These are phyloP conservation scores for Leiothrix lutea DNA, from an alignment of 2,113 vertebrate species.

Conservation along the genomic window DNA sequence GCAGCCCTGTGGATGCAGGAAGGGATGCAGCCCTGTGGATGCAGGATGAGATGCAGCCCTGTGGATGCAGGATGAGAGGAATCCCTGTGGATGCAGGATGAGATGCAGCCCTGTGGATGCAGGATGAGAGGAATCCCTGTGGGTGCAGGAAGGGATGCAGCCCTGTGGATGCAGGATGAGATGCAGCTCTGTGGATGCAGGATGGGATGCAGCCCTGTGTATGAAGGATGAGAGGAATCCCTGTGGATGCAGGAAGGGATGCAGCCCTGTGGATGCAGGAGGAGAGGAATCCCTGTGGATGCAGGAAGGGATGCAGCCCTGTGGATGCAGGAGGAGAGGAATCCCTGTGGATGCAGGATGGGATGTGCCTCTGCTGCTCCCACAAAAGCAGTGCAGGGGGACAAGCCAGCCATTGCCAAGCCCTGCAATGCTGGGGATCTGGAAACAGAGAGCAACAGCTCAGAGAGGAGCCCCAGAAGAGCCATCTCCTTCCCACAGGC, in stretches of 20 bases:
- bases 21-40: no score
- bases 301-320: accelerated
- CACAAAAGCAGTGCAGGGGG: not conserved
- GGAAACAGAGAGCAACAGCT: not conserved
- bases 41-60: no score
- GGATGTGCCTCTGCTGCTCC: not conserved
- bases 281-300: accelerated
- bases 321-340: accelerated
- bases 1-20: not conserved
- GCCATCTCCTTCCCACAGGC: not conserved
- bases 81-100: accelerated
- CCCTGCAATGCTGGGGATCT: accelerated
- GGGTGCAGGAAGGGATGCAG: accelerated
- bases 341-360: accelerated
- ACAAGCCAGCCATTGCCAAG: not conserved
- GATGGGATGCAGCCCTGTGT: accelerated
- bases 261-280: no score
- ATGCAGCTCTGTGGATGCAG: not conserved
- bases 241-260: not conserved
- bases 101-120: not conserved
- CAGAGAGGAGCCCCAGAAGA: not conserved
- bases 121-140: no score
- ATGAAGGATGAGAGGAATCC: no score
- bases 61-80: no score
- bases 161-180: accelerated